phyloP scores from a whole-genome alignment of 35 echinoderm and acorn worm species.

The Diadema setosum region DNA sequence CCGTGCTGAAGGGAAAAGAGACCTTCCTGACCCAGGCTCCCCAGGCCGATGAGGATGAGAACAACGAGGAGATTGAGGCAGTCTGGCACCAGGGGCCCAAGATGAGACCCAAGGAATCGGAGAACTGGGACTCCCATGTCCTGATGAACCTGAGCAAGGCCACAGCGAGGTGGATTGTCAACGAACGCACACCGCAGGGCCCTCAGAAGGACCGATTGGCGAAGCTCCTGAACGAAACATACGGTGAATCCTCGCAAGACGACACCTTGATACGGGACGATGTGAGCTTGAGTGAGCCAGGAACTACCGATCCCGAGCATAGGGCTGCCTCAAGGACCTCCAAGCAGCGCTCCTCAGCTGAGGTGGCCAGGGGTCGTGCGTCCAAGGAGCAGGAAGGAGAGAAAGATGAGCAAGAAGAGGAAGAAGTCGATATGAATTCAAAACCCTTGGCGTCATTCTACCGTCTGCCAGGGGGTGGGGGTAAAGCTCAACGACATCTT shows the following conservation, averaged over 20 bases:
- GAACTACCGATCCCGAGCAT: background rate
- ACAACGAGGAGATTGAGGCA: conserved; percentile 3
- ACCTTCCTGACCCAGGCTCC: conserved; percentile 53
- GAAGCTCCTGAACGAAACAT: conserved; percentile 39
- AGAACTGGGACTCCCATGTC: conserved; percentile 65
- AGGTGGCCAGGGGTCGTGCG: background rate
- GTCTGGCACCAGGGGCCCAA: background rate
- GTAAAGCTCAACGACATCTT: conserved; percentile 27
- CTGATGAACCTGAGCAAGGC: conserved; percentile 71
- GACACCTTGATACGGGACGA: conserved; percentile 77
- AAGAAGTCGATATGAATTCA: background rate
- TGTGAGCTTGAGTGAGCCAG: conserved; percentile 67
- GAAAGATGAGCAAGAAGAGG: background rate
- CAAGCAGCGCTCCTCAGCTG: background rate
- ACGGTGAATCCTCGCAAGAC: conserved; percentile 33
- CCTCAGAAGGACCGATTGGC: conserved; percentile 60
- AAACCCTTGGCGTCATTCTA: conserved; percentile 73
- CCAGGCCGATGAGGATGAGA: background rate
- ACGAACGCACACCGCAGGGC: conserved; percentile 46
- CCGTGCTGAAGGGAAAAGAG: background rate
- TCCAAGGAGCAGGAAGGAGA: background rate
- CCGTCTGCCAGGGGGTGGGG: conserved; percentile 52
- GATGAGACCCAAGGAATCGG: background rate
- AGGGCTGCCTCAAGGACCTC: background rate
- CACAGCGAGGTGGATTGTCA: conserved; percentile 78